Conservation (phyloP, 2,888 invertebrate genomes). For the Argyresthia goedartella region DNA sequence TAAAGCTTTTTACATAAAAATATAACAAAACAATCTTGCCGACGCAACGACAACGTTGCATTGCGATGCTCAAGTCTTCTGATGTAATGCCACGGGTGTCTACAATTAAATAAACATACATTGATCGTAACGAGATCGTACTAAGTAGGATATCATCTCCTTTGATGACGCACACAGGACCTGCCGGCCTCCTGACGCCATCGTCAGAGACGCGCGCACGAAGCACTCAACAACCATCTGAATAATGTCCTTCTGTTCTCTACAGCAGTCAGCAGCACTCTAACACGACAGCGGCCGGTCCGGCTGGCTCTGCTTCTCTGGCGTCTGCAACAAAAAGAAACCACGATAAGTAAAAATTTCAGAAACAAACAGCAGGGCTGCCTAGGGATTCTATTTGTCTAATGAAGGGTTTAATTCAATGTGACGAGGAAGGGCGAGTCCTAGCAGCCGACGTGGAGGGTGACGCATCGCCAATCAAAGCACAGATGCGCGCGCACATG, state of each 20-base stretch:
- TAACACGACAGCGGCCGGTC: conserved; percentile 69
- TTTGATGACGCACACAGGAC: conserved; percentile 56
- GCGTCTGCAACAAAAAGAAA: conserved; percentile 71
- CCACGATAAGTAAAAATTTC: conserved; percentile 26
- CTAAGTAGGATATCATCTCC: conserved; percentile 57
- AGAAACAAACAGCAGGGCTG: not conserved
- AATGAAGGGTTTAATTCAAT: conserved; percentile 21
- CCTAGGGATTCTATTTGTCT: conserved; percentile 10
- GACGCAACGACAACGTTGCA: conserved; percentile 37
- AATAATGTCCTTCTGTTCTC: conserved; percentile 43
- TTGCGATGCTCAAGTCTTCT: conserved; percentile 61
- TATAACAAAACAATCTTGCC: conserved; percentile 54
- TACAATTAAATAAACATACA: conserved; percentile 52
- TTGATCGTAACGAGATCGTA: conserved; percentile 69
- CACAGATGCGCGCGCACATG: conserved; percentile 56
- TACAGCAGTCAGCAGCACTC: conserved; percentile 33
- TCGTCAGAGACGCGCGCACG: not conserved
- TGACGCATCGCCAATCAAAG: conserved; percentile 37
- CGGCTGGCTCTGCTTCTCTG: conserved; percentile 73
- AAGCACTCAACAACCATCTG: conserved; percentile 26
- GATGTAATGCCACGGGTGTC: conserved; percentile 58
- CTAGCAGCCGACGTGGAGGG: conserved; percentile 26
- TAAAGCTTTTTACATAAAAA: conserved; percentile 68
- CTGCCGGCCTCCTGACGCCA: conserved; percentile 26
- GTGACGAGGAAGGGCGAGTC: conserved; percentile 30